These are phyloP conservation scores for Balanococcus diminutus DNA, from an alignment of 2,888 invertebrate genomes.

Conservation along the genomic window DNA sequence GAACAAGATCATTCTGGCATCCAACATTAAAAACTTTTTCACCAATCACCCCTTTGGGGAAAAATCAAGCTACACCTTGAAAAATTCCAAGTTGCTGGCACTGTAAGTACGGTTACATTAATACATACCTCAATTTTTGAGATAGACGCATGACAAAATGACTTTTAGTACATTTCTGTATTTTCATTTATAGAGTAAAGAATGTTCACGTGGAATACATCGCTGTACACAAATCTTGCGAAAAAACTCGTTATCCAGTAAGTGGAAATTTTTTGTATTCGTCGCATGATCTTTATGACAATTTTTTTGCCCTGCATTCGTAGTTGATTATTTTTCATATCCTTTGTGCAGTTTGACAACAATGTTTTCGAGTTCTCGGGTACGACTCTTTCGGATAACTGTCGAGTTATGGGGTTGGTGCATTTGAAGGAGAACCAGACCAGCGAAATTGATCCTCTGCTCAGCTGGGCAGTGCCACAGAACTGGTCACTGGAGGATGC, in stretches of 20 bases:
- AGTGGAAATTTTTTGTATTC: background rate
- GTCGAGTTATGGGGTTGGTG: constrained; percentile 59
- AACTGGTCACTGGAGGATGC: constrained; percentile 65
- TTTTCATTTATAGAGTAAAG: background rate
- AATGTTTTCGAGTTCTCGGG: constrained; percentile 58
- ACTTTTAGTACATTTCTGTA: no score
- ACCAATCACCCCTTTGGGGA: no score
- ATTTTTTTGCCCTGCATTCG: background rate
- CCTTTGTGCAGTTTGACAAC: constrained; percentile 46
- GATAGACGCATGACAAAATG: no score
- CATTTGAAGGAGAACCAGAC: constrained; percentile 15
- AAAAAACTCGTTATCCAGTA: background rate
- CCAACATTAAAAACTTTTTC: no score
- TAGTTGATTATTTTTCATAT: background rate
- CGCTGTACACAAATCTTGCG: background rate
- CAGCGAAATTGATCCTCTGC: background rate
- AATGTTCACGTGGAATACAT: background rate
- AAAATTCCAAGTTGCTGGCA: no score
- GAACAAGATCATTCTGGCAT: no score
- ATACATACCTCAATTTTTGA: no score
- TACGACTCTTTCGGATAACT: constrained; percentile 56
- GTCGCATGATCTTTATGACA: background rate
- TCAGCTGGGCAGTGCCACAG: constrained; percentile 64
- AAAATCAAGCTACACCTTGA: background rate
- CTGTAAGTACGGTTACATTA: background rate